phyloP scores from a whole-genome alignment of 2,888 invertebrate genomes.

The Flexamia atlantica region DNA sequence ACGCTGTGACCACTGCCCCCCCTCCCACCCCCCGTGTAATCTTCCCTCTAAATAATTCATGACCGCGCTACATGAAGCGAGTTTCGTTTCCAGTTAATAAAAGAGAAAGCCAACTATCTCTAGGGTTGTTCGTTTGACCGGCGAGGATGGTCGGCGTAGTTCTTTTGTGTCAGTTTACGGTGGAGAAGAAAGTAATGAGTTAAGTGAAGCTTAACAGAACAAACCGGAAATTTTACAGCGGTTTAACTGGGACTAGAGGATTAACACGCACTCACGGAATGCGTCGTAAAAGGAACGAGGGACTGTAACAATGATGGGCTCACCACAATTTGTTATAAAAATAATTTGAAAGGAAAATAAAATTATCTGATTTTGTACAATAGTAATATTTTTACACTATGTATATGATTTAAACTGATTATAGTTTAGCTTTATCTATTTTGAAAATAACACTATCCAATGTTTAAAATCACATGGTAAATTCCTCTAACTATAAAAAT shows the following conservation, averaged over 20 bases:
- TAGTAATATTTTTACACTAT: too few relatives aligned
- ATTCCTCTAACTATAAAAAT: too few relatives aligned
- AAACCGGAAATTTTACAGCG: background rate
- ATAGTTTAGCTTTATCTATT: too few relatives aligned
- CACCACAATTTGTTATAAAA: too few relatives aligned
- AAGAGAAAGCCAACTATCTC: constrained; percentile 13
- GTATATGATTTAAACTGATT: too few relatives aligned
- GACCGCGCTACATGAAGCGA: constrained; percentile 35
- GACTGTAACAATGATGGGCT: too few relatives aligned
- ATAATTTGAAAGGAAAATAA: too few relatives aligned
- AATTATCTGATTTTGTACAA: too few relatives aligned
- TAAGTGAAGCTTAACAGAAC: background rate
- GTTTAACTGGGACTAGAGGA: background rate
- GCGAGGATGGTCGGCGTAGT: background rate
- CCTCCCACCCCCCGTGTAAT: constrained; percentile 6
- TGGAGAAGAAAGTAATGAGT: background rate
- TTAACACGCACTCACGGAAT: too few relatives aligned
- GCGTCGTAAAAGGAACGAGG: too few relatives aligned
- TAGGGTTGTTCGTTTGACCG: constrained; percentile 34
- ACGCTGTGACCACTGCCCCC: constrained; percentile 8
- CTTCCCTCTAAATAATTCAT: constrained; percentile 42
- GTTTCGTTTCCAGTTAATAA: constrained; percentile 43
- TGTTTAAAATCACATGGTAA: too few relatives aligned
- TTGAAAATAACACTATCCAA: too few relatives aligned
- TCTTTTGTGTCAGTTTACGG: background rate